Evolutionary conservation across 2,113 vertebrate species (phyloP).

Genomic region (Tenebrosternarchus preto): DNA sequence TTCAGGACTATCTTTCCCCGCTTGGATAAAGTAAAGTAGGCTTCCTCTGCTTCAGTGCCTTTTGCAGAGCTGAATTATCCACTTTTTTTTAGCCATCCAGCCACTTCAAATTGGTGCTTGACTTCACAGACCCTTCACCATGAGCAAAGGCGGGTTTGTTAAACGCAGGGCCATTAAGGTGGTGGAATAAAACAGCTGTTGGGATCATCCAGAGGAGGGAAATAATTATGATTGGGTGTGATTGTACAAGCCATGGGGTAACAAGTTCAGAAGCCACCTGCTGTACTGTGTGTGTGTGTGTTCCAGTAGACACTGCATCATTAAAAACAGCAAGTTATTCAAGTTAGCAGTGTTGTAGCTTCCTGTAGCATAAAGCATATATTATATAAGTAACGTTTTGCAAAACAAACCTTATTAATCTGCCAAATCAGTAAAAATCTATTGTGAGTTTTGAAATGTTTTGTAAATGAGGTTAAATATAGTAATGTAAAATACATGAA

Average conservation of each 20-base stretch:
- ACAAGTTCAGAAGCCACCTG: neutral
- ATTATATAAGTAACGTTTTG: no score
- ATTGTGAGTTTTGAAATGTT: no score
- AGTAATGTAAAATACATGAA: no score
- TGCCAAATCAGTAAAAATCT: no score
- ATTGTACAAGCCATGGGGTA: constrained; percentile 18
- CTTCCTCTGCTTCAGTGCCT: neutral
- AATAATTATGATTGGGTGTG: constrained; percentile 33
- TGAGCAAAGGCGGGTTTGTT: constrained; percentile 7
- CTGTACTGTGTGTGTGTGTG: constrained; percentile 2
- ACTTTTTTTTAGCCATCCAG: constrained; percentile 30
- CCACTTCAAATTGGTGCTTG: constrained; percentile 33
- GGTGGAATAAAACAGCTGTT: constrained; percentile 5
- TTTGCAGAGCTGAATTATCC: constrained; percentile 14
- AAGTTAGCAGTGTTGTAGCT: neutral
- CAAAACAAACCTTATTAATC: no score
- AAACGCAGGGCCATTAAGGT: constrained; percentile 30
- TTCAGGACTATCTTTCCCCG: no score
- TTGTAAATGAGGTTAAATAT: no score
- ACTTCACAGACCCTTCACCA: constrained; percentile 20
- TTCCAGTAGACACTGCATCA: neutral
- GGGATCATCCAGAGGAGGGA: constrained; percentile 19
- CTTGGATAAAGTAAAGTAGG: neutral
- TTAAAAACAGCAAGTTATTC: neutral
- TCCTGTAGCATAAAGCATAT: neutral